These are phyloP conservation scores for Dreissena polymorpha DNA, from an alignment of 1,140 invertebrate genomes.

Conservation along the genomic window DNA sequence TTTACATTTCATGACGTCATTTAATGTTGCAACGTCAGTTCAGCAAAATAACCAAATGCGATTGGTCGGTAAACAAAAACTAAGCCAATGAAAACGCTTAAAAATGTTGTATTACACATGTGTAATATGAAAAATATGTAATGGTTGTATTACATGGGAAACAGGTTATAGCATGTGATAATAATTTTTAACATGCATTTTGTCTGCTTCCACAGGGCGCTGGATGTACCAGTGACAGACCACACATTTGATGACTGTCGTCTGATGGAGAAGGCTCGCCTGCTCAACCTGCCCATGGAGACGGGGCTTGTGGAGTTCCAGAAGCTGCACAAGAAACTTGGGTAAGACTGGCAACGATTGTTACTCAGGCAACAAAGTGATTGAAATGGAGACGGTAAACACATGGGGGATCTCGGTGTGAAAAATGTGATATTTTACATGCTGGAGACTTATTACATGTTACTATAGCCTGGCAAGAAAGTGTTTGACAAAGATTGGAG, in stretches of 20 bases:
- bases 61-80: no score
- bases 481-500: no score
- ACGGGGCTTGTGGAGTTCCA: slow-evolving; percentile 88
- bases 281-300: slow-evolving; percentile 88
- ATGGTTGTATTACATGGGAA: no score
- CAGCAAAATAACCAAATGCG: no score
- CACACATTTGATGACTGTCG: slow-evolving; percentile 96
- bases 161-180: no score
- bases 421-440: not conserved
- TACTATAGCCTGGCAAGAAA: no score
- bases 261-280: slow-evolving; percentile 89
- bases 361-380: no score
- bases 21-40: no score
- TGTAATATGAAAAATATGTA: no score
- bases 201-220: slow-evolving; percentile 83
- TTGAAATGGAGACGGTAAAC: not conserved
- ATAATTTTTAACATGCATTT: not conserved
- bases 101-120: no score
- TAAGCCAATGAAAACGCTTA: no score
- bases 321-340: slow-evolving; percentile 84
- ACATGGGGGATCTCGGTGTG: not conserved
- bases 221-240: slow-evolving; percentile 92
- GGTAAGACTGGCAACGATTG: slow-evolving; percentile 68
- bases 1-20: no score
- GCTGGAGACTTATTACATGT: not conserved